Percentiles rank a stretch among this genome's conserved stretches.
Conservation (phyloP, 2,113 vertebrate genomes). For the Panthera uncia region DNA sequence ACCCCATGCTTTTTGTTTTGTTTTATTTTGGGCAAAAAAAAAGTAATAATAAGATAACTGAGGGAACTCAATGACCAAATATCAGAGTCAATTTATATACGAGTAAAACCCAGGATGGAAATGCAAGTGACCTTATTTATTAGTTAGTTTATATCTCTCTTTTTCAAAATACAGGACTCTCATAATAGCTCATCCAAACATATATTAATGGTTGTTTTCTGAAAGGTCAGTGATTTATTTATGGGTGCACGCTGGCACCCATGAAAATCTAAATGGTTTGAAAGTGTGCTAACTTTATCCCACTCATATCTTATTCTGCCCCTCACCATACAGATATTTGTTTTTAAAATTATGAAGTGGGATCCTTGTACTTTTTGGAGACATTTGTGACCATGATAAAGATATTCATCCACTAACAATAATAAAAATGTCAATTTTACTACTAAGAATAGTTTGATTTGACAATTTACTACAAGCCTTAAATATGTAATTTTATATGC, state of each 20-base stretch:
- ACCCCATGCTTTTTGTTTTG: background rate
- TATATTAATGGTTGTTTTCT: conserved; percentile 32
- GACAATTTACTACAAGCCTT: background rate
- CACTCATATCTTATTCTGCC: background rate
- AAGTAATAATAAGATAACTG: conserved; percentile 61
- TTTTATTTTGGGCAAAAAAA: conserved; percentile 34
- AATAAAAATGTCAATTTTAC: background rate
- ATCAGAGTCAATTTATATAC: conserved; percentile 63
- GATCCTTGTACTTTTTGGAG: background rate
- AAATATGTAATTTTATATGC: background rate
- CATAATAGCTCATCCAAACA: background rate
- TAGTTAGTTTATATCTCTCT: conserved; percentile 2
- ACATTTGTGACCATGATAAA: background rate
- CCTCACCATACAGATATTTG: background rate
- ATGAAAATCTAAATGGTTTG: conserved; percentile 39
- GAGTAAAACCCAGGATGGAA: conserved; percentile 34
- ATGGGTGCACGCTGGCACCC: background rate
- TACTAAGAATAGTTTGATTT: background rate
- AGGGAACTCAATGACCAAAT: conserved; percentile 51
- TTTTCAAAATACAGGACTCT: conserved; percentile 4
- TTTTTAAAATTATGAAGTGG: background rate
- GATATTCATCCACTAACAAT: background rate
- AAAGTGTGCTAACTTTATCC: background rate
- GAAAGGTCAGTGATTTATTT: conserved; percentile 48
- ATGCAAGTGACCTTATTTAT: conserved; percentile 53